Conservation (phyloP, 2,113 vertebrate genomes). For the Odobenus rosmarus region DNA sequence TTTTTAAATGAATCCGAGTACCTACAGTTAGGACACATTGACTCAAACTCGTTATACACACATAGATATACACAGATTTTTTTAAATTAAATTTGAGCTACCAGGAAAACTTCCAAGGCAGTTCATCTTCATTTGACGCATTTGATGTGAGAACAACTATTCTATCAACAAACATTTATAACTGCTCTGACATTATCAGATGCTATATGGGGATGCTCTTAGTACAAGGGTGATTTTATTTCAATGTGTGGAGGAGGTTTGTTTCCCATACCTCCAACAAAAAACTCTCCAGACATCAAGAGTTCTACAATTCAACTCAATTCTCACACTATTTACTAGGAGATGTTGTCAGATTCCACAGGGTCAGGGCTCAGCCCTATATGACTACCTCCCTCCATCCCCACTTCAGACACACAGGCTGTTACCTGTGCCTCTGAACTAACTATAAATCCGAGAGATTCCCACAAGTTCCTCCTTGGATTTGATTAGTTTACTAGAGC, state of each 20-base stretch:
- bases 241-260: background rate
- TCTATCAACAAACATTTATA: background rate
- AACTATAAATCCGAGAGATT: background rate
- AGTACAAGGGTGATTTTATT: background rate
- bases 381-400: background rate
- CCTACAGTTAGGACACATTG: background rate
- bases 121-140: background rate
- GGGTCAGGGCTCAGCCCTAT: background rate
- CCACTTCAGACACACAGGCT: background rate
- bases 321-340: background rate
- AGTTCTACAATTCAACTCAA: background rate
- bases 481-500: background rate
- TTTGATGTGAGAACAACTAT: background rate
- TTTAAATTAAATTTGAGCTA: background rate
- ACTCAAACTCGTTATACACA: background rate
- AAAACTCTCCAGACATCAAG: background rate
- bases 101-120: background rate
- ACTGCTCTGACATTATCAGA: background rate
- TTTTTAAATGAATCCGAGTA: background rate
- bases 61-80: background rate
- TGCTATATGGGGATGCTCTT: background rate
- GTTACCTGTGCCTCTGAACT: background rate
- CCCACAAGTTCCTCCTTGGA: background rate
- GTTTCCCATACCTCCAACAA: background rate
- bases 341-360: background rate